Evolutionary conservation across 2,888 invertebrate species (phyloP).

Genomic region (Limnephilus rhombicus): DNA sequence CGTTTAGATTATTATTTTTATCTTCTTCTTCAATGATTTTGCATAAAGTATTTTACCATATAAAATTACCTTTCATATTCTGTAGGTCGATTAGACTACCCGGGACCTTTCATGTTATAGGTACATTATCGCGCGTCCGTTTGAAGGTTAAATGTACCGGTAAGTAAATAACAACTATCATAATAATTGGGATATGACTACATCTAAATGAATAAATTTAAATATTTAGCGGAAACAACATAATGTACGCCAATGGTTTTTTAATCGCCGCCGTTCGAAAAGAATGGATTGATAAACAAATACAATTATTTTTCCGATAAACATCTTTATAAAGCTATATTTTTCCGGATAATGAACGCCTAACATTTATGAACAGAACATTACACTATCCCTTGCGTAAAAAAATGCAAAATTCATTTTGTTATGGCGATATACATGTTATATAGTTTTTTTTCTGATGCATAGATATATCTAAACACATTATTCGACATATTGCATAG

Average conservation of each 20-base stretch:
- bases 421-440: not conserved
- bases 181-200: not conserved
- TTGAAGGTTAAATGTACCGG: no score
- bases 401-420: not conserved
- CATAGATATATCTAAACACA: no score
- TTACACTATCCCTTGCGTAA: not conserved
- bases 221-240: not conserved
- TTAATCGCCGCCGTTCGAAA: conserved; percentile 32
- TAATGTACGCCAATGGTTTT: not conserved
- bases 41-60: no score
- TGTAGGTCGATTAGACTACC: no score
- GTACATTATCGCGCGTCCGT: no score
- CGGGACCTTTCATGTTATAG: no score
- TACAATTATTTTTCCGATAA: conserved; percentile 63
- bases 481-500: not conserved
- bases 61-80: no score
- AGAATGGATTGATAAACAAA: conserved; percentile 62
- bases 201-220: not conserved
- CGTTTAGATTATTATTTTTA: no score
- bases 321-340: conserved; percentile 57
- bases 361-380: not conserved
- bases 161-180: no score
- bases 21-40: no score
- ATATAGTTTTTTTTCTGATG: no score
- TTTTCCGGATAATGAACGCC: conserved; percentile 58